These are phyloP conservation scores for Eudemis profundana DNA, from an alignment of 2,888 invertebrate species.

Conservation along the genomic window DNA sequence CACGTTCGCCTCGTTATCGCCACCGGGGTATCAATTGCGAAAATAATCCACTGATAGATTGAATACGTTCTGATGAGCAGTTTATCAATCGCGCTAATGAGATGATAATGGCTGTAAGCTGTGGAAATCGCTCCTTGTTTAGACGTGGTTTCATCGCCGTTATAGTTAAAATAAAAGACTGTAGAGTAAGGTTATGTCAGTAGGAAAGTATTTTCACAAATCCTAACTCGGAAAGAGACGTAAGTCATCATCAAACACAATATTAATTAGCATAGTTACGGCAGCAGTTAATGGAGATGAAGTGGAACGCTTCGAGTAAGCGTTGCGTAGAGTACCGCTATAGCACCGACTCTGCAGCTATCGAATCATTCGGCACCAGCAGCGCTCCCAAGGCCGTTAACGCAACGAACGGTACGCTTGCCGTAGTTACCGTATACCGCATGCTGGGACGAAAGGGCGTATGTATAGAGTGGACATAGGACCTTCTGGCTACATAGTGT, in stretches of 20 bases:
- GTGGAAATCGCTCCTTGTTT: constrained; percentile 10
- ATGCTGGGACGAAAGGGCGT: neutral
- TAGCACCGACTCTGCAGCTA: constrained; percentile 51
- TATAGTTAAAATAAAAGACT: neutral
- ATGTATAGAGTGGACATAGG: neutral
- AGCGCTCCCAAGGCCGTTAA: constrained; percentile 73
- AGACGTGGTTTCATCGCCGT: neutral
- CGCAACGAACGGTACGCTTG: constrained; percentile 73
- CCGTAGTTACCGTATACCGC: constrained; percentile 56
- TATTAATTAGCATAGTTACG: constrained; percentile 21
- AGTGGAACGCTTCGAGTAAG: constrained; percentile 17
- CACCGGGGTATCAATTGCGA: constrained; percentile 40
- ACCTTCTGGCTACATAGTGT: neutral
- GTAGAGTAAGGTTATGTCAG: neutral
- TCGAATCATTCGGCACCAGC: constrained; percentile 65
- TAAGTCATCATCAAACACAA: neutral
- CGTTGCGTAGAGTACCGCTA: constrained; percentile 44
- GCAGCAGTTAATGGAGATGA: constrained; percentile 25
- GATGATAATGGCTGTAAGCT: constrained; percentile 31
- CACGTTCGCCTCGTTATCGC: constrained; percentile 43
- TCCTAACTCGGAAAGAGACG: constrained; percentile 3
- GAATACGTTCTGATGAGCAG: constrained; percentile 34
- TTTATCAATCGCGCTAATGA: constrained; percentile 36
- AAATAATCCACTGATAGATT: constrained; percentile 39
- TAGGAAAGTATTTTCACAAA: neutral